These are phyloP conservation scores for Muscicapa striata DNA, from an alignment of 2,797 vertebrate genomes.

Conservation along the genomic window DNA sequence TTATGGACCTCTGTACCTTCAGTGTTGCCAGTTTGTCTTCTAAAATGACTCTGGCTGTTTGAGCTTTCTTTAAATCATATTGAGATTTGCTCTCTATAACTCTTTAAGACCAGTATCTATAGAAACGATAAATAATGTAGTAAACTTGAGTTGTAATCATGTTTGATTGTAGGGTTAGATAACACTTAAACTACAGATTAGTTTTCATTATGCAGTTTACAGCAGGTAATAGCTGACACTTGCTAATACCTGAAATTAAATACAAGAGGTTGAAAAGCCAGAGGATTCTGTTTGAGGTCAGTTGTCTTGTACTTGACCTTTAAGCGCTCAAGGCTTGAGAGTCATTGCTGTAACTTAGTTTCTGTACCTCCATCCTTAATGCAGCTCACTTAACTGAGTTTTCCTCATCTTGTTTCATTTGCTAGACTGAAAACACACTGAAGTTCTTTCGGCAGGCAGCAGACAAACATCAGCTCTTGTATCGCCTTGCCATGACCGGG, in stretches of 20 bases:
- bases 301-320: not conserved
- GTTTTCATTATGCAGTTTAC: not conserved
- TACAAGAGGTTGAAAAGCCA: not conserved
- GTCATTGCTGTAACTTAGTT: not conserved
- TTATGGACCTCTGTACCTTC: not conserved
- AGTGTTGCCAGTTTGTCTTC: not conserved
- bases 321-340: not conserved
- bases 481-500: slow-evolving; percentile 93
- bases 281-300: not conserved
- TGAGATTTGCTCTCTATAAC: not conserved
- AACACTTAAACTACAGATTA: not conserved
- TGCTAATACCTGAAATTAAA: not conserved
- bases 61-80: not conserved
- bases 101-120: not conserved
- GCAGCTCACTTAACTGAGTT: not conserved
- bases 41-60: not conserved
- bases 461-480: slow-evolving; percentile 89
- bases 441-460: slow-evolving; percentile 83
- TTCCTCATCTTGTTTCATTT: not conserved
- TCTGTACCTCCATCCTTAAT: not conserved
- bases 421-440: slow-evolving; percentile 83
- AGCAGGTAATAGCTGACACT: not conserved
- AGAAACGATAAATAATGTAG: not conserved
- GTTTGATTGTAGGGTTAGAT: not conserved
- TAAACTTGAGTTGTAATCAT: not conserved